Conservation (phyloP, 2,888 invertebrate species). For the Bursaphelenchus okinawaensis region DNA sequence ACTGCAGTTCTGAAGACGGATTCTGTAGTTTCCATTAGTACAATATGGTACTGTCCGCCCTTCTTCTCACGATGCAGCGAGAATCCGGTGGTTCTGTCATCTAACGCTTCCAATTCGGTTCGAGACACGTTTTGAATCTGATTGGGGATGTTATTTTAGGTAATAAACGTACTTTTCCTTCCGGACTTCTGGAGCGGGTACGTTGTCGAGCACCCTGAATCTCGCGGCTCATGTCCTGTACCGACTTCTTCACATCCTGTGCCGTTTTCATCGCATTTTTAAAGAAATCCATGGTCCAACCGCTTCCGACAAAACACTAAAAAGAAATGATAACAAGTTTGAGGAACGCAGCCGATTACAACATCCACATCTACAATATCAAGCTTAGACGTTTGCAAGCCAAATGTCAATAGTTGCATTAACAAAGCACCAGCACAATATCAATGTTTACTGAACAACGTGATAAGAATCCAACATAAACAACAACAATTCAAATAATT, state of each 20-base stretch:
- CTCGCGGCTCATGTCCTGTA: neutral
- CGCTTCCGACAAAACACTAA: too few relatives aligned
- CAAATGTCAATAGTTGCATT: too few relatives aligned
- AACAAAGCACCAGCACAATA: too few relatives aligned
- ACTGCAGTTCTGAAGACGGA: neutral
- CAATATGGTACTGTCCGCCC: neutral
- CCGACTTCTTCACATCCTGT: neutral
- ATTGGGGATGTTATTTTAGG: neutral
- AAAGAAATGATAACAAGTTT: too few relatives aligned
- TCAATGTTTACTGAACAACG: too few relatives aligned
- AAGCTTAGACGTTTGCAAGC: too few relatives aligned
- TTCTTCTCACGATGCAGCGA: neutral
- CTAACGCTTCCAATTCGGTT: neutral
- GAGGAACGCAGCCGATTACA: too few relatives aligned
- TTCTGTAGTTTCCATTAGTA: neutral
- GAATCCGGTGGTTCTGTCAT: neutral
- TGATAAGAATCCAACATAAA: too few relatives aligned
- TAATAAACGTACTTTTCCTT: neutral
- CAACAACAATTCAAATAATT: too few relatives aligned
- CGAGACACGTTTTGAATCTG: neutral
- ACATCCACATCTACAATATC: too few relatives aligned
- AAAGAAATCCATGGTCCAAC: neutral
- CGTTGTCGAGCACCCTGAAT: neutral
- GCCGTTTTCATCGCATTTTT: neutral
- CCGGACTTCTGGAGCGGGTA: neutral